Conservation (phyloP, 1,140 invertebrate species). For the Listronotus bonariensis region DNA sequence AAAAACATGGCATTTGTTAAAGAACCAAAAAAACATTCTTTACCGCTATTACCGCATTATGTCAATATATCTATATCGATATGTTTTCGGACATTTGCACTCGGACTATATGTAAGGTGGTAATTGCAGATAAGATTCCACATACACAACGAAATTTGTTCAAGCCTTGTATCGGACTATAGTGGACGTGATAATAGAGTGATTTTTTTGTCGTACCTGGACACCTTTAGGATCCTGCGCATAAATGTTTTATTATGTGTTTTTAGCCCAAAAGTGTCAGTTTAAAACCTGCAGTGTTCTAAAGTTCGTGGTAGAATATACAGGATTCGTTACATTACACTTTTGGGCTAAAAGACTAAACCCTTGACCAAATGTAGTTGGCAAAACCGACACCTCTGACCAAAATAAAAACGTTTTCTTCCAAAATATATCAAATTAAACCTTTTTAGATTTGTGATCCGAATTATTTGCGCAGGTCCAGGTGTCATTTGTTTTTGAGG, state of each 20-base stretch:
- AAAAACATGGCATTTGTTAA: too few species aligned
- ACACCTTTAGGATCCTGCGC: constrained; percentile 27
- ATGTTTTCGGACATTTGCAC: neutral
- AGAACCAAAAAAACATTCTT: too few species aligned
- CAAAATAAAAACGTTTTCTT: constrained; percentile 30
- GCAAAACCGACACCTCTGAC: constrained; percentile 14
- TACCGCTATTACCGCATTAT: too few species aligned
- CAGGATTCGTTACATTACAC: too few species aligned
- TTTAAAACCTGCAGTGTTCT: neutral
- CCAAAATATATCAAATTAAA: constrained; percentile 34
- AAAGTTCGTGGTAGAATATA: too few species aligned
- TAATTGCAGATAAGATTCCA: neutral
- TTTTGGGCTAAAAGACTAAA: constrained; percentile 10
- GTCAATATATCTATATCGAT: too few species aligned
- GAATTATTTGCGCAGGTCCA: constrained; percentile 29
- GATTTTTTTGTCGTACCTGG: constrained; percentile 39
- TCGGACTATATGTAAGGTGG: neutral
- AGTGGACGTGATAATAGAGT: constrained; percentile 39
- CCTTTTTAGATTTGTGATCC: constrained; percentile 36
- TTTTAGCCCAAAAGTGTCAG: constrained; percentile 7
- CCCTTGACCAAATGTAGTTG: constrained; percentile 27
- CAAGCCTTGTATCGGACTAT: constrained; percentile 32
- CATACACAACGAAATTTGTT: constrained; percentile 17
- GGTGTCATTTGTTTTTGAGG: constrained; percentile 20
- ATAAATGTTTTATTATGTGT: constrained; percentile 1